phyloP scores from a whole-genome alignment of 2,113 vertebrate genomes.

The Ameiurus melas region DNA sequence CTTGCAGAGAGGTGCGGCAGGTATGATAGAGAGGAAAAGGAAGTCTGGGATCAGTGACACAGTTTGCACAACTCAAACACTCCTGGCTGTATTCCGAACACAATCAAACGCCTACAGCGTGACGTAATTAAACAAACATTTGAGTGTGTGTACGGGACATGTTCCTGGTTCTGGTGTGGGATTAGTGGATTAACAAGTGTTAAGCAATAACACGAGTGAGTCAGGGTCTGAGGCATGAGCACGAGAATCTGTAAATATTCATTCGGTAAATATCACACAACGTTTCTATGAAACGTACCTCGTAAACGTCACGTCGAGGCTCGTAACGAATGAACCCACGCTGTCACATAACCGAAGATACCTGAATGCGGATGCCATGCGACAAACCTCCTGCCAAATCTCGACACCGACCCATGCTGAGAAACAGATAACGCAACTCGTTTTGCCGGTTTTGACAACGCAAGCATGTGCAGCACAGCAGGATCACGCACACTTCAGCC shows the following conservation, averaged over 20 bases:
- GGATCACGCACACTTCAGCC: not conserved
- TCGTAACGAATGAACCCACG: not conserved
- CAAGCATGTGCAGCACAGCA: not conserved
- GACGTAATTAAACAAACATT: constrained; percentile 30
- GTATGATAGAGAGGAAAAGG: constrained; percentile 30
- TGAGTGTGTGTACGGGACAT: not conserved
- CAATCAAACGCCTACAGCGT: constrained; percentile 11
- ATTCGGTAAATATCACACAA: not conserved
- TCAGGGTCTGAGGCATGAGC: not conserved
- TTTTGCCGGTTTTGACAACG: constrained; percentile 42
- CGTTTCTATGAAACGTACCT: not conserved
- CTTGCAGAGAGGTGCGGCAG: constrained; percentile 46
- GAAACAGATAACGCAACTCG: constrained; percentile 33
- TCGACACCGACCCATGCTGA: not conserved
- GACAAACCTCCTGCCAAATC: not conserved
- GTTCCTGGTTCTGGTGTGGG: not conserved
- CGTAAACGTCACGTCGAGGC: not conserved
- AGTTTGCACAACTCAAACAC: constrained; percentile 19
- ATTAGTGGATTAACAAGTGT: constrained; percentile 21
- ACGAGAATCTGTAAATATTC: not conserved
- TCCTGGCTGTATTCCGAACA: constrained; percentile 18
- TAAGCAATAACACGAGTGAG: not conserved
- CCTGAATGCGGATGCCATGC: not conserved
- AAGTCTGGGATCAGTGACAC: constrained; percentile 36
- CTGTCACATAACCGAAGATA: not conserved